Conservation (phyloP, 35 echinoderm and acorn worm species). For the Apostichopus japonicus region DNA sequence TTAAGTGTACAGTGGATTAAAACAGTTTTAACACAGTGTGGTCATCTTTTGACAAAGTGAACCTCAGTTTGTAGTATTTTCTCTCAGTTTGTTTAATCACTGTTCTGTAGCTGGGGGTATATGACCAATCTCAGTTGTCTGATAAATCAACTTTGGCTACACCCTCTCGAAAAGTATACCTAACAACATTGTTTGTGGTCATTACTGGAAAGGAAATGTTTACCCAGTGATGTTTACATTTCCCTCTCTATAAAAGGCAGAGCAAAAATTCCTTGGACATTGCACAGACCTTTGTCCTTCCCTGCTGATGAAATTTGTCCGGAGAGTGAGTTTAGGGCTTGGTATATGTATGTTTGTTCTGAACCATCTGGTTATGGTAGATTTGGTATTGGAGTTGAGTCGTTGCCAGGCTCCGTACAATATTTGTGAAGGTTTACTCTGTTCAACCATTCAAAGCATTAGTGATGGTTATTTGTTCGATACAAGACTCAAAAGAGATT, state of each 20-base stretch:
- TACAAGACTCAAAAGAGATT: no score
- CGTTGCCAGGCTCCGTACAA: no score
- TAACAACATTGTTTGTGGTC: not conserved
- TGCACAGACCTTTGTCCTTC: constrained; percentile 4
- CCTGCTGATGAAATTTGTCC: not conserved
- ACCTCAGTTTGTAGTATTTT: not conserved
- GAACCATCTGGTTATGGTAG: no score
- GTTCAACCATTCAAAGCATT: no score
- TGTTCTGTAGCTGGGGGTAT: not conserved
- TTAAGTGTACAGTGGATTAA: no score
- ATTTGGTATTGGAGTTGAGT: no score
- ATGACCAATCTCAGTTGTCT: not conserved
- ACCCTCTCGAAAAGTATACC: not conserved
- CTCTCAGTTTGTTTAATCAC: not conserved
- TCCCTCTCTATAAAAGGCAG: constrained; percentile 5
- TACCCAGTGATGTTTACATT: not conserved
- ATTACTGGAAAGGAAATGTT: constrained; percentile 4
- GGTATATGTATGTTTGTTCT: no score
- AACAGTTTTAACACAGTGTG: not conserved
- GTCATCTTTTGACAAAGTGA: not conserved
- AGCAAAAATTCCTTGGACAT: not conserved
- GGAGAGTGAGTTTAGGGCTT: not conserved
- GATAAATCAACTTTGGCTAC: not conserved
- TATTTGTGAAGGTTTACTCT: no score
- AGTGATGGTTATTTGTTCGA: no score